phyloP scores from a whole-genome alignment of 2,113 vertebrate species.

The Uria lomvia region DNA sequence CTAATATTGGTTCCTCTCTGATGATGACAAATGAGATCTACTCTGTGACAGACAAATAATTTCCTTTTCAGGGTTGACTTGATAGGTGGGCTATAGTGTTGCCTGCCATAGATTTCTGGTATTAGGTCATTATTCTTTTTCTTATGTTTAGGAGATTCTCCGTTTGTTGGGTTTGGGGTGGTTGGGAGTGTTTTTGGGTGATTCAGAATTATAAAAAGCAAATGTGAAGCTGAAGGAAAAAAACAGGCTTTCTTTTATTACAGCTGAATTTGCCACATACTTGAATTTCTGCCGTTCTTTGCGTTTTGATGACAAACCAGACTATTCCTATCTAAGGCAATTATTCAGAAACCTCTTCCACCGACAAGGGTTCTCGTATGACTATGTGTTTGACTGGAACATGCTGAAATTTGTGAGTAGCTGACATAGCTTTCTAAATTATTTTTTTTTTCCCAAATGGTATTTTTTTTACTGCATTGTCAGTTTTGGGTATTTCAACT shows the following conservation, averaged over 20 bases:
- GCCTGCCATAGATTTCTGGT: neutral
- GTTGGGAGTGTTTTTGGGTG: neutral
- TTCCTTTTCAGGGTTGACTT: neutral
- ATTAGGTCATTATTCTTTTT: neutral
- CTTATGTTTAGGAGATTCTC: neutral
- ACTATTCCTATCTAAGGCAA: conserved; percentile 93
- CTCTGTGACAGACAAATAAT: neutral
- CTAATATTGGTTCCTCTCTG: neutral
- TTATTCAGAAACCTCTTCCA: conserved; percentile 96
- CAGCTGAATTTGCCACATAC: conserved; percentile 96
- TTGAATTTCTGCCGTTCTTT: conserved; percentile 94
- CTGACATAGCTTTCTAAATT: neutral
- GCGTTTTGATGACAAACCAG: conserved; percentile 95
- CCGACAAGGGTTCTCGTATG: conserved; percentile 94
- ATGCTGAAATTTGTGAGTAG: conserved; percentile 96
- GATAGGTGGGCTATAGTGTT: neutral
- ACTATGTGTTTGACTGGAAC: conserved; percentile 98
- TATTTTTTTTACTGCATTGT: neutral
- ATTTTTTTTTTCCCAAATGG: neutral
- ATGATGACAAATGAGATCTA: neutral
- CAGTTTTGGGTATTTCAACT: neutral
- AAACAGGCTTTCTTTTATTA: conserved; percentile 14
- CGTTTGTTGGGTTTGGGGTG: neutral
- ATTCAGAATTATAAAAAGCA: neutral
- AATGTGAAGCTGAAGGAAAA: neutral